Base-by-base conservation (phyloP, 1,140 invertebrate genomes). In the Mycetomoellerius zeteki region DNA sequence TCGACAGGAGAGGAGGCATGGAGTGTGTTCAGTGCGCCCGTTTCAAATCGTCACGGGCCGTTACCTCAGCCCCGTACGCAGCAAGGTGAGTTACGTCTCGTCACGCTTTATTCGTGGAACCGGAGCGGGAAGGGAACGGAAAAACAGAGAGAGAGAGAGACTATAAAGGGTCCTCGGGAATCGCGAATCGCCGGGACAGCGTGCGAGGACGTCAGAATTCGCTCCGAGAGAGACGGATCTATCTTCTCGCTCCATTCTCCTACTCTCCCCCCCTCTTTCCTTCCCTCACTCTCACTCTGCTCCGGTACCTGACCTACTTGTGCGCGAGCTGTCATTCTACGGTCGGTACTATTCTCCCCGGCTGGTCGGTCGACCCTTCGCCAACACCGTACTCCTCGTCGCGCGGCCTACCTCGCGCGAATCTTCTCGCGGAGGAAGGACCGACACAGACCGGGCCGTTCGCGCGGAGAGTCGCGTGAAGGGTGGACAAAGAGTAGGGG, bases 41-140 rank as follows among this genome's bases (percentile, higher is more conserved):
- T 93, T 93, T 93, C 91, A 93, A 93, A 92, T 93, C 91, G 91
- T 93, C 92, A 93, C 90, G 88, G 84, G 89, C 93, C 89, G 90
- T 93, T 91, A 91, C 91, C 87, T 86, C 90, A 89, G 88, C 86
- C 89, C 75, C 86, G 82, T 84, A 80, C 76, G 75, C 88, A 85
- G 78, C 88, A 65, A 93, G 92, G 88, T 92, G 86, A 91, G 91
- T 89, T 21, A 78, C 21, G 52, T 52, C 72, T 76, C 73, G 86
- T 37, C 86, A 85, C 85, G 73, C 78, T 91, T 88, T 78, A 72
- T 84, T 71, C 82, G 88, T 84, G 88, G 62, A 60, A 65, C 76
- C 75, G 80, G 84, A 67, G n/a, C 5, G n/a, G 6, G 19, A 33
- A 75, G 19, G 27, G n/a, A 2, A 1, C 37, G 10, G 8, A 43